Evolutionary conservation across 2,797 vertebrate genomes (phyloP), one percentile per base, ranked within the genome.

Genomic region (Dipus sagitta): DNA sequence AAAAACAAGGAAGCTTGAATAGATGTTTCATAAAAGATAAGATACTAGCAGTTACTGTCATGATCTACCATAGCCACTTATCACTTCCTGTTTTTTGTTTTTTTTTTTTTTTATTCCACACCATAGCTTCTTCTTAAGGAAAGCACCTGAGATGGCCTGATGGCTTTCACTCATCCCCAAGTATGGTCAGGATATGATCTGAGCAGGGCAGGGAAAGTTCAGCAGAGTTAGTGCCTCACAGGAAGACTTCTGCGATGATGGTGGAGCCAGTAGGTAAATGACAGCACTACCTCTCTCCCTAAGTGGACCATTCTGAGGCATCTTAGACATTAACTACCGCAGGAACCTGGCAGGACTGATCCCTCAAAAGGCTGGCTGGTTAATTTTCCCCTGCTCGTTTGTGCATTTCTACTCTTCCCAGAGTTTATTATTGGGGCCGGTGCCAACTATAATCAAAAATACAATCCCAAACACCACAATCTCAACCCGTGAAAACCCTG

Each of bases 1-100:
- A 58, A 42, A 32, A 23, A 58, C 54, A 58, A 71, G 32, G 17
- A 58, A 30, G 20, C 6, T 67, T 65, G 20, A 17, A 9, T 70
- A 62, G 28, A 24, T 38, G 86, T 78, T 92, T 74, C 72, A 67
- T 0, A 11, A 28, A 52, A 67, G 76, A 20, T 28, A 32, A 47
- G 60, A 10, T 17, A 42, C 34, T 71, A 32, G 64, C 23, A 34
- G 4, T 9, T 0, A 0, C 38, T 11, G 2, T 11, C 2, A 0
- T 68, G 60, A 6, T 58, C 34, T 30, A 9, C 5, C 54, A 11
- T 18, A 2, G 26, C 42, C 4, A 58, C n/a, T 70, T 30, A 70
- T 6, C 32, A 72, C 20, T 21, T 20, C 26, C 2, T 2, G 42
- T 52, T 72, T 23, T 3, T 38, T 60, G 18, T 4, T 74, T 3